Evolutionary conservation across 2,113 vertebrate genomes (phyloP).

Genomic region (Lichenostomus cassidix): DNA sequence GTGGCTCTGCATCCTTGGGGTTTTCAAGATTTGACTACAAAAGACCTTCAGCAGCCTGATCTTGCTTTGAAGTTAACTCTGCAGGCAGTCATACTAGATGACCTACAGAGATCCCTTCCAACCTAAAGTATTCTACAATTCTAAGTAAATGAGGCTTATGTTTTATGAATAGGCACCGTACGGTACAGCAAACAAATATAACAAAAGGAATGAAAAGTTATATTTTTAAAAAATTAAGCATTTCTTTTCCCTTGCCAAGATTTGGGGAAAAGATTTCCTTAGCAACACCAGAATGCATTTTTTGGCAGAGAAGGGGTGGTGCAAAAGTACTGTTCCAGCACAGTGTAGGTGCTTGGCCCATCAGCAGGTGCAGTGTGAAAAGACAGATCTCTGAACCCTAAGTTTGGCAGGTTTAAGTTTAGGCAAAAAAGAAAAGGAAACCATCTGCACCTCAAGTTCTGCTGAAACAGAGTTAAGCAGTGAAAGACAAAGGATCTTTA

Average conservation of each 20-base stretch:
- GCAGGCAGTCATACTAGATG: not conserved
- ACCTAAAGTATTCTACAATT: conserved; percentile 2
- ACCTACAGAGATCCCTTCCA: conserved; percentile 26
- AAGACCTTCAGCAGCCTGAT: conserved; percentile 22
- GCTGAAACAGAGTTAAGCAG: not conserved
- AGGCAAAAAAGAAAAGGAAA: not conserved
- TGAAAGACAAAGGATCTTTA: conserved; percentile 9
- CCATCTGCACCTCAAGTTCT: conserved; percentile 6
- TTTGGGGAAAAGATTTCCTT: conserved; percentile 16
- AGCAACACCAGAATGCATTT: conserved; percentile 10
- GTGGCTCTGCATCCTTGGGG: not conserved
- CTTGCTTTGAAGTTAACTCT: conserved; percentile 56
- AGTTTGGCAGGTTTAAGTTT: conserved; percentile 3
- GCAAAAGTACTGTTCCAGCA: not conserved
- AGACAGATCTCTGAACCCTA: conserved; percentile 28
- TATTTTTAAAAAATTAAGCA: not conserved
- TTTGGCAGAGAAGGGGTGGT: conserved; percentile 28
- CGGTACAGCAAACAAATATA: conserved; percentile 2
- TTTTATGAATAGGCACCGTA: conserved; percentile 4
- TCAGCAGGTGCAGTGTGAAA: conserved; percentile 29
- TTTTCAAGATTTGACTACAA: conserved; percentile 27
- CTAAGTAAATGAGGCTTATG: conserved; percentile 30
- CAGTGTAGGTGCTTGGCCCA: conserved; percentile 31
- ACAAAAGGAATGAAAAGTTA: not conserved
- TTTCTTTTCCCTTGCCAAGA: not conserved